Base-by-base conservation (phyloP, 2,888 invertebrate genomes). In the Pherbina coryleti region DNA sequence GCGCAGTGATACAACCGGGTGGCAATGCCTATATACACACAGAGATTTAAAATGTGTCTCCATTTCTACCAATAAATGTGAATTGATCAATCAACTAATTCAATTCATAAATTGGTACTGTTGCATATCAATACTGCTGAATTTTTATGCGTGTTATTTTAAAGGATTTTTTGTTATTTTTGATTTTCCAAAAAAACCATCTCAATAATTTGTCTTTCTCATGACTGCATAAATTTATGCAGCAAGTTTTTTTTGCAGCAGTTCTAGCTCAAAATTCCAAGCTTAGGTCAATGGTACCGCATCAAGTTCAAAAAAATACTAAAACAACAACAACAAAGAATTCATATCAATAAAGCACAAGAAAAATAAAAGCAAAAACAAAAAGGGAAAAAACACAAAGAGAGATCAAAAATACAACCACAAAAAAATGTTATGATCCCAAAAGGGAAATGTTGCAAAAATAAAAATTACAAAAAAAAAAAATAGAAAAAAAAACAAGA, bases 221-320 rank as follows among this genome's bases (percentile, higher is more conserved):
- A 60, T 60, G 25, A 60, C 28, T 11, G 9, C 22, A 14, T 14
- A 60, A 8, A 28, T 1, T 28, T 25, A 3, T 14, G 2, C 44
- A 11, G 31, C 31, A 44, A 11, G 37, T 37, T 37, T 5, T 5
- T 31, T 31, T 44, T 44, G 44, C 3, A 2, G 44, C 44, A 44
- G 14, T 14, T 2, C 44, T 44, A 14, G 14, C 3, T 11, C 44
- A 44, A 11, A 44, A 25, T 22, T 22, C n/a, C n/a, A n/a, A 60
- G 57, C 57, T 60, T 25, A 60, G 57, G 57, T 60, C 57, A 60
- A 60, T 60, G 57, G 57, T 60, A 60, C 57, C 19, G 22, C 25
- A 28, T 22, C 55, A 55, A 8, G 19, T 19, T n/a, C n/a, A 22
- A 22, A 28, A 25, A 22, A 2, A n/a, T 5, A n/a, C 1, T 5